Evolutionary conservation across 2,888 invertebrate species (phyloP), one percentile per base, ranked within the genome.

Genomic region (Drosophila peninsularis): DNA sequence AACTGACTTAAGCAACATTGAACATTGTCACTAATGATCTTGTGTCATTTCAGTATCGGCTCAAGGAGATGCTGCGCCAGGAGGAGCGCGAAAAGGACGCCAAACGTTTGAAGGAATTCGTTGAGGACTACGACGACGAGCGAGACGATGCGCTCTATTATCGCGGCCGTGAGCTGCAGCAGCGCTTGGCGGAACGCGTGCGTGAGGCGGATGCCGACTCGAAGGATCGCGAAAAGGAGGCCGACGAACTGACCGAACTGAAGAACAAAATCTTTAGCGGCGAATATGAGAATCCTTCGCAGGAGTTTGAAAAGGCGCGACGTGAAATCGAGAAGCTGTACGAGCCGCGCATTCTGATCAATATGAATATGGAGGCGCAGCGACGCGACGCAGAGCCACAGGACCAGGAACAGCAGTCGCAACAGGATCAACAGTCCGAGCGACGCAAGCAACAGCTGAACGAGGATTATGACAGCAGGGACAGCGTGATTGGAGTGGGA

Each of bases 41-140:
- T 4, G 6, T 14, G 21, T 52, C 5, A 11, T 70, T 68, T 9
- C 55, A 90, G 89, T 96, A 98, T 92, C 95, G 96, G 66, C 96
- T 97, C 89, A 96, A 96, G 82, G 97, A 98, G 91, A 93, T 96
- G 50, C 94, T 96, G 78, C 96, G 96, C 88, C 96, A 97, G 89
- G 96, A 97, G 89, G 98, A 98, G 91, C 94, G 97, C 66, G 96
- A 96, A 92, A 95, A 96, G 66, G 99, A 99, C 93, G 98, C 98
- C 0, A 97, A 97, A 93, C 94, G 97, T 45, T 94, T 99, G 60
- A 98, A 98, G 92, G 98, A 99, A 93, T 99, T 99, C 93, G 94
- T 99, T 4, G 99, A 99, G 93, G 99, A 99, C 92, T 99, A 99
- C 91, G 99, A 99, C 90, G 99, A 99, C 92, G 98, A 99, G 92